Evolutionary conservation across 2,113 vertebrate genomes (phyloP).

Genomic region (Phalacrocorax carbo): DNA sequence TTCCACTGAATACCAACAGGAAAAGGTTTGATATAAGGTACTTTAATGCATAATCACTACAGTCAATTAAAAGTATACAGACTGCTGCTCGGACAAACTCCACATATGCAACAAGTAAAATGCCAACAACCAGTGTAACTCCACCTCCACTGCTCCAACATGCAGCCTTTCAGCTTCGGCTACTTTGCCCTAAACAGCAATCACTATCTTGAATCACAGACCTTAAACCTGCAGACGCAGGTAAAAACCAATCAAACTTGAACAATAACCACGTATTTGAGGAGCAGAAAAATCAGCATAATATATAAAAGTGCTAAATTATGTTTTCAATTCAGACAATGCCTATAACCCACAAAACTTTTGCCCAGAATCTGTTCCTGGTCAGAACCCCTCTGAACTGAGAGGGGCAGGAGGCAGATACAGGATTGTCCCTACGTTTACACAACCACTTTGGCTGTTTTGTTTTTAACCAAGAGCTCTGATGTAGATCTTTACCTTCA

Average conservation of each 20-base stretch:
- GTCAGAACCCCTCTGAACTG: rapidly evolving
- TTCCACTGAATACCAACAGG: not conserved
- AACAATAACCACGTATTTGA: rapidly evolving
- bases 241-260: not conserved
- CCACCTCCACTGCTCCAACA: not conserved
- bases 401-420: not conserved
- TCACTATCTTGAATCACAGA: not conserved
- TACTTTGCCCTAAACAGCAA: rapidly evolving
- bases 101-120: not conserved
- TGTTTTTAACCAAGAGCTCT: not conserved
- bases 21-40: not conserved
- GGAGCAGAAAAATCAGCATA: not conserved
- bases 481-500: not conserved
- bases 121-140: not conserved
- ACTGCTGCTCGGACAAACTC: not conserved
- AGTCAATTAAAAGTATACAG: not conserved
- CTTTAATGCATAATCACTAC: rapidly evolving
- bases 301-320: rapidly evolving
- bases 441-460: not conserved
- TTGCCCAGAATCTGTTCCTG: not conserved
- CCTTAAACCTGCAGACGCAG: not conserved
- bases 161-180: rapidly evolving
- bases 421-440: not conserved
- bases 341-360: not conserved
- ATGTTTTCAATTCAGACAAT: no score